Evolutionary conservation across 2,113 vertebrate genomes (phyloP).

Genomic region (Dasyprocta punctata): DNA sequence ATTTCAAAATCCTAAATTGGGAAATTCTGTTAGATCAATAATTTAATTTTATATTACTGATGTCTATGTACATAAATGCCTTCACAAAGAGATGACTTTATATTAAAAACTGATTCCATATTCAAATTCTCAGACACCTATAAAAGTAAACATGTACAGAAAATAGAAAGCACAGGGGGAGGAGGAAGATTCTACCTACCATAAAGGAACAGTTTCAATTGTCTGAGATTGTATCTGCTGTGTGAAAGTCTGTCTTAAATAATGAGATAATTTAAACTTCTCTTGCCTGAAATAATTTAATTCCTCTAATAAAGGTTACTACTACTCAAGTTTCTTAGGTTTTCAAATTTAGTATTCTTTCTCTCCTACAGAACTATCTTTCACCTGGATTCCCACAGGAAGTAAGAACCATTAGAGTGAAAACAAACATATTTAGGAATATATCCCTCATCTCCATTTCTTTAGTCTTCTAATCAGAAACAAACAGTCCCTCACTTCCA

Average conservation of each 20-base stretch:
- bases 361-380: neutral
- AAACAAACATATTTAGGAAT: neutral
- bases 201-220: neutral
- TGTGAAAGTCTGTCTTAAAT: neutral
- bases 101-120: neutral
- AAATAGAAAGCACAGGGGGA: neutral
- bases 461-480: neutral
- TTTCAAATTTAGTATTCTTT: neutral
- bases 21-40: neutral
- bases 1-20: conserved; percentile 23
- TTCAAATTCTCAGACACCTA: neutral
- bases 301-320: neutral
- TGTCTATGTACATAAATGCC: neutral
- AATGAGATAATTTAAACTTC: neutral
- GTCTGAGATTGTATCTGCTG: neutral
- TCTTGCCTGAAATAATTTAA: neutral
- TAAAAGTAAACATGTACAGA: neutral
- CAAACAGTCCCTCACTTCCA: neutral
- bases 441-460: neutral
- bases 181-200: neutral
- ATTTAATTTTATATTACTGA: neutral
- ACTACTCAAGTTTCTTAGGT: neutral
- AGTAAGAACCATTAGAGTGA: neutral
- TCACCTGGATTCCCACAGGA: neutral
- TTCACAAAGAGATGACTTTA: neutral